Evolutionary conservation across 2,113 vertebrate species (phyloP).

Genomic region (Ardeotis arabs): DNA sequence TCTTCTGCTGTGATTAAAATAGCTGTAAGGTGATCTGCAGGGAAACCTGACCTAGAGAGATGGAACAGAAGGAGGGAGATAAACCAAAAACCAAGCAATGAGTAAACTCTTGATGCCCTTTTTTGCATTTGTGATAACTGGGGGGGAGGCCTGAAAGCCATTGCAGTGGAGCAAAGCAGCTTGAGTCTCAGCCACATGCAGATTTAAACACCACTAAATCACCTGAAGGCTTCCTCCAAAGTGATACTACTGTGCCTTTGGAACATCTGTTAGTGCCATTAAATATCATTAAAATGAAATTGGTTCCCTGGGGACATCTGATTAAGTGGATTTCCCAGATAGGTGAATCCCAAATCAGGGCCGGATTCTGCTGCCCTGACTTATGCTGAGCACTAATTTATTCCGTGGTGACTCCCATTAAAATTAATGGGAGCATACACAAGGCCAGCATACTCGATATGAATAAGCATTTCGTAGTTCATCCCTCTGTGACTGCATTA

Average conservation of each 20-base stretch:
- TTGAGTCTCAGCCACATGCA: not conserved
- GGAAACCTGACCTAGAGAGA: not conserved
- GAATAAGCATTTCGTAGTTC: slow-evolving; percentile 16
- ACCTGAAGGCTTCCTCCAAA: not conserved
- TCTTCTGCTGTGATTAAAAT: not conserved
- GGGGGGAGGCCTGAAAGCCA: not conserved
- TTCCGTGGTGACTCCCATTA: not conserved
- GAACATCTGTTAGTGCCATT: slow-evolving; percentile 48
- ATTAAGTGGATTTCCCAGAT: slow-evolving; percentile 29
- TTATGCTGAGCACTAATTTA: slow-evolving; percentile 40
- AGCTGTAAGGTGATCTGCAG: not conserved
- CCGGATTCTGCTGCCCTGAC: not conserved
- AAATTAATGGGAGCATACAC: not conserved
- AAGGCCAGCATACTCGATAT: not conserved
- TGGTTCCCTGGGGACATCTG: not conserved
- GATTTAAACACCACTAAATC: not conserved
- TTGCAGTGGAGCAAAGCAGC: not conserved
- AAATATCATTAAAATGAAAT: not conserved
- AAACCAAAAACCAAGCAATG: not conserved
- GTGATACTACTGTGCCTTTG: not conserved
- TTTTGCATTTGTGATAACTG: not conserved
- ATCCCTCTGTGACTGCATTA: not conserved
- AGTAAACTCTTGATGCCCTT: not conserved
- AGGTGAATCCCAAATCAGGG: slow-evolving; percentile 12
- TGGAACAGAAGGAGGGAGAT: not conserved